A percentile compares a stretch with the other conserved stretches of the same genome.
Conservation (phyloP, 1,140 invertebrate species). For the Zaprionus tsacasi region DNA sequence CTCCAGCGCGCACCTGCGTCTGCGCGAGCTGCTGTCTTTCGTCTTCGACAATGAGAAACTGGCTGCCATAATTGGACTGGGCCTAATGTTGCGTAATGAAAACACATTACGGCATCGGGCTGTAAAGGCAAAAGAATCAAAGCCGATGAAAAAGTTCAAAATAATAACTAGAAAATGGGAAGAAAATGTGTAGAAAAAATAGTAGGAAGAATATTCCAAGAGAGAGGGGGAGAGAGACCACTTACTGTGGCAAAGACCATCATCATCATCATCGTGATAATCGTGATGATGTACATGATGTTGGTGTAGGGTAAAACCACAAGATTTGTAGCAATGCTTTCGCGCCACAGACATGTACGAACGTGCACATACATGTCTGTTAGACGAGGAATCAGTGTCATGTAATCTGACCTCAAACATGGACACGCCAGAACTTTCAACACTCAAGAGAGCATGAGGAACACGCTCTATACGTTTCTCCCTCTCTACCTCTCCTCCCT, state of each 20-base stretch:
- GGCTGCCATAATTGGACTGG: conserved; percentile 69
- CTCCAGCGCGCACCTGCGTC: conserved; percentile 56
- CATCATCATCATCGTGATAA: conserved; percentile 35
- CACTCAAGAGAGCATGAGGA: conserved; percentile 54
- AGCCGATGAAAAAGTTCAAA: conserved; percentile 50
- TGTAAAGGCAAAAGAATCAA: conserved; percentile 25
- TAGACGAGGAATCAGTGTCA: conserved; percentile 78
- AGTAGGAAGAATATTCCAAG: conserved; percentile 28
- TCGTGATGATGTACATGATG: conserved; percentile 37
- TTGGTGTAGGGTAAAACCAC: conserved; percentile 37
- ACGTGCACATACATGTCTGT: conserved; percentile 61
- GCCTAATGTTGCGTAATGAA: conserved; percentile 78
- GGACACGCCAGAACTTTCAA: conserved; percentile 81
- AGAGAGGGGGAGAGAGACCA: conserved; percentile 11
- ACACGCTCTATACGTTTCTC: too few relatives aligned
- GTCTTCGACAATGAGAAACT: conserved; percentile 64
- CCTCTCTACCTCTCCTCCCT: background rate
- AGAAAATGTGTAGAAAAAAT: conserved; percentile 14
- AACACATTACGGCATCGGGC: conserved; percentile 68
- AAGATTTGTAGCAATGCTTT: conserved; percentile 71
- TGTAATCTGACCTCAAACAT: conserved; percentile 82
- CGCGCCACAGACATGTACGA: conserved; percentile 53
- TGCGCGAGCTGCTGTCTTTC: conserved; percentile 10
- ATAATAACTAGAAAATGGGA: conserved; percentile 37
- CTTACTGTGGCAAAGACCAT: conserved; percentile 27